Percentiles rank a stretch among this genome's conserved stretches.
These are phyloP conservation scores for Heliothis peltigera DNA, from an alignment of 2,888 invertebrate species.

Conservation along the genomic window DNA sequence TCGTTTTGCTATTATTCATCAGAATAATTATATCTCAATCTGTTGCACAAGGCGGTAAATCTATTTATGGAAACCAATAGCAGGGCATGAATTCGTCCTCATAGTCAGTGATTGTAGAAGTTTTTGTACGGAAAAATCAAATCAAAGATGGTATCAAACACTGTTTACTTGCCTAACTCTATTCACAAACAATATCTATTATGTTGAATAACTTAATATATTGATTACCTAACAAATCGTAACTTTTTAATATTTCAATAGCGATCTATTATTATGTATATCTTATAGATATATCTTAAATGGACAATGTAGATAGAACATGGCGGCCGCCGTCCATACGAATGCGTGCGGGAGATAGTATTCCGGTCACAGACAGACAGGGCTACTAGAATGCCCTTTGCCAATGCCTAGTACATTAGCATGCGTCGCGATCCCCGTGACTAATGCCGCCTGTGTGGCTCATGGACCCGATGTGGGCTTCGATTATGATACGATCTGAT, in stretches of 20 bases:
- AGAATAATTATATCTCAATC: constrained; percentile 51
- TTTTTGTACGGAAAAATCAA: constrained; percentile 33
- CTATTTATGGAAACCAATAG: constrained; percentile 8
- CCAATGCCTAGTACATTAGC: constrained; percentile 67
- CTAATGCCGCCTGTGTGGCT: constrained; percentile 60
- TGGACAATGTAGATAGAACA: constrained; percentile 38
- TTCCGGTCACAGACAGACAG: constrained; percentile 74
- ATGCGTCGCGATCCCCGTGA: constrained; percentile 57
- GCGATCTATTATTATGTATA: background rate
- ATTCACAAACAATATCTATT: constrained; percentile 20
- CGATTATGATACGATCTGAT: constrained; percentile 36
- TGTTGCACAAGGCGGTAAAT: constrained; percentile 13
- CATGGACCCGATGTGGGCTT: constrained; percentile 23
- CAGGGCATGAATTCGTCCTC: constrained; percentile 3
- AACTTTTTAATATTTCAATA: background rate
- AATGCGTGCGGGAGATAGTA: constrained; percentile 66
- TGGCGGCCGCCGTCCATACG: constrained; percentile 58
- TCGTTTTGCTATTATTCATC: constrained; percentile 39
- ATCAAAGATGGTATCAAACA: constrained; percentile 42
- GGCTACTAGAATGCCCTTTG: constrained; percentile 71
- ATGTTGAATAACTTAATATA: too few relatives aligned
- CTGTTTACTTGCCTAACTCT: constrained; percentile 35
- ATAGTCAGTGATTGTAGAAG: constrained; percentile 3
- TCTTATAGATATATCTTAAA: background rate
- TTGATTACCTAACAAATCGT: too few relatives aligned